Evolutionary conservation across 2,797 vertebrate species (phyloP).

Genomic region (Enteromius thamalakanensis): DNA sequence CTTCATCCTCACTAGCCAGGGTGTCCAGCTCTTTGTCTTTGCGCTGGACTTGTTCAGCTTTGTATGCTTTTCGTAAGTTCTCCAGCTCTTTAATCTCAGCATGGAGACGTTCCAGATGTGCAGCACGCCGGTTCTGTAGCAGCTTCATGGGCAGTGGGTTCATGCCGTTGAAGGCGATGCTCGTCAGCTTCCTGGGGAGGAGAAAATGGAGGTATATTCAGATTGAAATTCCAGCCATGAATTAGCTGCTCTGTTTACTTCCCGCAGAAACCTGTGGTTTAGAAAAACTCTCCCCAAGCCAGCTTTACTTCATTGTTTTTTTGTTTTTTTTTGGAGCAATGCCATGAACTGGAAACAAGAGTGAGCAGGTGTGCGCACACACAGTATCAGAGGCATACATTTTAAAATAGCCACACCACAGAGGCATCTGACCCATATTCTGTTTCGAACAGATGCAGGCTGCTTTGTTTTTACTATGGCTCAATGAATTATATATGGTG

Average conservation of each 20-base stretch:
- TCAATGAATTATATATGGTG: conserved; percentile 55
- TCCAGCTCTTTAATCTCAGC: conserved; percentile 84
- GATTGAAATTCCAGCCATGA: background rate
- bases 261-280: background rate
- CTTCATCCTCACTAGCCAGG: conserved; percentile 84
- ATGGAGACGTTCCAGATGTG: conserved; percentile 84
- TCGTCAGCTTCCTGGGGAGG: conserved; percentile 81
- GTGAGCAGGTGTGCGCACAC: background rate
- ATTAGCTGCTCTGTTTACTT: background rate
- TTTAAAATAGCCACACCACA: conserved; percentile 26
- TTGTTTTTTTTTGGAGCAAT: background rate
- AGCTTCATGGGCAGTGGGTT: conserved; percentile 90
- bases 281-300: background rate
- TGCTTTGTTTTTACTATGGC: conserved; percentile 27
- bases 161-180: conserved; percentile 89
- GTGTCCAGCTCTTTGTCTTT: conserved; percentile 72
- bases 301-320: background rate
- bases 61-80: conserved; percentile 81
- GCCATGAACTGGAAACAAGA: background rate
- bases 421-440: conserved; percentile 21
- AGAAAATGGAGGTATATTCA: background rate
- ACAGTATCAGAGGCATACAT: background rate
- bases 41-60: conserved; percentile 70
- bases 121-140: conserved; percentile 78
- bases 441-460: conserved; percentile 4